Evolutionary conservation across 2,113 vertebrate species (phyloP).

Genomic region (Sprattus sprattus): DNA sequence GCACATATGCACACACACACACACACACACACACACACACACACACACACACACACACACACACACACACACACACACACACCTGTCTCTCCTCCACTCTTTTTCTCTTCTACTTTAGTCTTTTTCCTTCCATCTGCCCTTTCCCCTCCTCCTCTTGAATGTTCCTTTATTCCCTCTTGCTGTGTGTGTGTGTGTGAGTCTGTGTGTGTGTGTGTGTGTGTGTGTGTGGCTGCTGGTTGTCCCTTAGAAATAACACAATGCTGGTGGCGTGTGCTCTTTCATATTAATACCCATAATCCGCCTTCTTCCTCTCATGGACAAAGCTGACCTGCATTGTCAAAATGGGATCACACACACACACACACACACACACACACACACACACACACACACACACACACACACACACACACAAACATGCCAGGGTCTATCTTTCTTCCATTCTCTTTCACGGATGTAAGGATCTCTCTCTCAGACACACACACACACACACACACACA

Average conservation of each 20-base stretch:
- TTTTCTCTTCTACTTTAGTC: background rate
- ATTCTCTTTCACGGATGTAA: too few species aligned
- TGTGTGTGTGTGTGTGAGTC: background rate
- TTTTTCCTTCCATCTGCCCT: background rate
- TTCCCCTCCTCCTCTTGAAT: background rate
- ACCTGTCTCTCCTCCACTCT: background rate
- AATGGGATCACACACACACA: background rate
- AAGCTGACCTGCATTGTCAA: slow-evolving; percentile 12
- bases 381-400: background rate
- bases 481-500: background rate
- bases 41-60: background rate
- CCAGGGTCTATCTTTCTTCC: background rate
- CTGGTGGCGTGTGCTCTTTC: slow-evolving; percentile 13
- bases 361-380: background rate
- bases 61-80: background rate
- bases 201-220: background rate
- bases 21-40: too few species aligned
- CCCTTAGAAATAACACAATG: background rate
- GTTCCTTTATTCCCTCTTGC: background rate
- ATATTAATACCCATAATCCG: background rate
- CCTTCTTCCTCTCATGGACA: background rate
- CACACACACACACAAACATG: background rate
- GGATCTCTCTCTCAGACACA: background rate
- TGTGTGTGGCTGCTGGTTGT: background rate
- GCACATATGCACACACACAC: too few species aligned